Evolutionary conservation across 1,140 invertebrate genomes (phyloP), one percentile per base, ranked within the genome.

Genomic region (Scaptodrosophila lebanonensis): DNA sequence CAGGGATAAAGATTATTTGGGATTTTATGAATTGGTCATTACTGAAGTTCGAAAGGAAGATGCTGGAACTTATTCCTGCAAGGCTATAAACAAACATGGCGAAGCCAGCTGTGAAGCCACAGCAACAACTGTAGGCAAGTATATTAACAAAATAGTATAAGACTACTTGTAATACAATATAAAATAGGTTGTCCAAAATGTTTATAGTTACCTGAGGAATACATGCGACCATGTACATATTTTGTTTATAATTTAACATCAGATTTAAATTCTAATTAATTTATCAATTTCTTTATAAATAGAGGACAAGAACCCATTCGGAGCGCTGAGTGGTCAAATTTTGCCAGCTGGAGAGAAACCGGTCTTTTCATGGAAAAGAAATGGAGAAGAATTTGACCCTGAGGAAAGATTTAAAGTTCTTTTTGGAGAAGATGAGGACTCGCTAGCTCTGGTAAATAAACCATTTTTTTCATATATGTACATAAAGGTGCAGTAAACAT

Each of bases 331-430:
- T 15, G 90, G 92, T 59, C 90, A 91, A 17, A 88, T 93, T 20
- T 85, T 94, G 2, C 90, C 92, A 39, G 91, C 93, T 20, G 94
- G 94, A 7, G 92, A 93, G 83, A 93, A 94, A 65, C 92, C 96
- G 0, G 89, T 91, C 16, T 98, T 98, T 86, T 90, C 91, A 39
- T 99, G 97, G 97, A 93, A 95, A 58, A 92, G 95, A 57, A 96
- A 98, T 87, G 97, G 97, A 1, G 89, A 92, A 54, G 91, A 93
- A 6, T 96, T 98, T 76, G 94, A 97, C 79, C 95, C 96, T 2
- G 95, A 96, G 82, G 96, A 98, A 77, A 91, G 96, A 47, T 98
- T 98, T 85, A 97, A 98, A 87, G 95, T 98, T 11, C 88, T 97
- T 5, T 94, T 97, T 75, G 93, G 95, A 62, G 95, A 97, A 66